A percentile compares a stretch with the other conserved stretches of the same genome.
phyloP scores from a whole-genome alignment of 2,888 invertebrate genomes.

The Mesorhabditis spiculigera region DNA sequence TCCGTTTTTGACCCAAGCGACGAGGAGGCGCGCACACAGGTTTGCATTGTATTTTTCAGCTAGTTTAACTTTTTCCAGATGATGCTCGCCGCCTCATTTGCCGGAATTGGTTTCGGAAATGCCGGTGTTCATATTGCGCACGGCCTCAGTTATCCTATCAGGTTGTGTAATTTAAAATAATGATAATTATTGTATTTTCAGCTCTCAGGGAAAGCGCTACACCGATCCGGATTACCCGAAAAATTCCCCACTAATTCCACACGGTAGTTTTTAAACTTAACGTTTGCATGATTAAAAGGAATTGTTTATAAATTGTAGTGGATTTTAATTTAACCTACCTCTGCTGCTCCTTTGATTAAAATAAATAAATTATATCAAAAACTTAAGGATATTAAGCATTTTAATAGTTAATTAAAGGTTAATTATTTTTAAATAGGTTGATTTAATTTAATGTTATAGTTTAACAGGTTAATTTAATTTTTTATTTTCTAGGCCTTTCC shows the following conservation, averaged over 20 bases:
- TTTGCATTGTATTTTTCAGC: constrained; percentile 71
- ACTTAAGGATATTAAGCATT: too few relatives aligned
- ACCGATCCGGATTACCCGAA: constrained; percentile 49
- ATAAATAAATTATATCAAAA: too few relatives aligned
- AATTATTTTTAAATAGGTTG: too few relatives aligned
- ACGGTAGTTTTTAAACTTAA: constrained; percentile 67
- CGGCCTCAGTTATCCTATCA: constrained; percentile 84
- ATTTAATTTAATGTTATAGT: too few relatives aligned
- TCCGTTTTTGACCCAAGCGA: constrained; percentile 77
- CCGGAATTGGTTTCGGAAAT: constrained; percentile 90
- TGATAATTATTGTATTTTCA: constrained; percentile 19
- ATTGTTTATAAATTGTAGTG: too few relatives aligned
- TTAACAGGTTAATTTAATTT: neutral
- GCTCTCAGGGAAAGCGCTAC: constrained; percentile 53
- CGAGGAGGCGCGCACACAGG: constrained; percentile 76
- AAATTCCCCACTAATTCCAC: constrained; percentile 66
- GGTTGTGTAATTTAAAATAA: constrained; percentile 71
- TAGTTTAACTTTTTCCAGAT: neutral
- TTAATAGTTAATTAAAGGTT: too few relatives aligned
- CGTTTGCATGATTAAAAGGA: too few relatives aligned
- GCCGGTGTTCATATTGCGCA: constrained; percentile 88
- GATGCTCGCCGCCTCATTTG: constrained; percentile 13
- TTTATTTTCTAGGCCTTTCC: constrained; percentile 67
- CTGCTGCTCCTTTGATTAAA: too few relatives aligned
- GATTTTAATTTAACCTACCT: too few relatives aligned